phyloP scores from a whole-genome alignment of 2,113 vertebrate genomes.

The Marcusenius ussheri region DNA sequence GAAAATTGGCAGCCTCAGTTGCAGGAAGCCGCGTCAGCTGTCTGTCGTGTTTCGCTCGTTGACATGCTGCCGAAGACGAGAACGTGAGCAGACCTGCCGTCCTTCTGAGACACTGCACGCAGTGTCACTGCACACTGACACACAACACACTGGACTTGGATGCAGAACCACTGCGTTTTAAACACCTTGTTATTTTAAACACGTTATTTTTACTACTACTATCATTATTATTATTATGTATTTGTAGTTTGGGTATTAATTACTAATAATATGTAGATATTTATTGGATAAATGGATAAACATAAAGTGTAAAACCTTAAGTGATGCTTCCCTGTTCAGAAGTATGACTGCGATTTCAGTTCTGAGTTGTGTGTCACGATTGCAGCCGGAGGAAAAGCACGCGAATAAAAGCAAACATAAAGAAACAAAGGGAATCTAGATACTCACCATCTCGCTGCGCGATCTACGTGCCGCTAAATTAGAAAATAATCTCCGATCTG shows the following conservation, averaged over 20 bases:
- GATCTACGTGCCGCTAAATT: slow-evolving; percentile 45
- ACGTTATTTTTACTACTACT: not conserved
- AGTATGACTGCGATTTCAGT: not conserved
- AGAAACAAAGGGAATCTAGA: not conserved
- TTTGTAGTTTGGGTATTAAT: not conserved
- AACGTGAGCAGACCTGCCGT: not conserved
- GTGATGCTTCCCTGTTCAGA: not conserved
- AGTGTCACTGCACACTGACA: too few species aligned
- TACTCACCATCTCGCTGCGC: slow-evolving; percentile 40
- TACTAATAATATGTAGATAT: not conserved
- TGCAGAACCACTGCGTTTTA: not conserved
- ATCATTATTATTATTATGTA: not conserved
- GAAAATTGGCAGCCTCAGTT: not conserved
- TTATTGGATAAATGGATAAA: not conserved
- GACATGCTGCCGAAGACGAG: not conserved
- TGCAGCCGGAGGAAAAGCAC: not conserved
- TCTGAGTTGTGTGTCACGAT: not conserved
- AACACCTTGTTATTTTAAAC: not conserved
- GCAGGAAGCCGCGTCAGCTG: not conserved
- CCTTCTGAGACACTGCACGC: not conserved
- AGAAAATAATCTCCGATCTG: slow-evolving; percentile 48
- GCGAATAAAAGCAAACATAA: not conserved
- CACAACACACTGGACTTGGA: not conserved
- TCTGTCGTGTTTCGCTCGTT: not conserved
- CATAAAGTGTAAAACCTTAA: not conserved